Evolutionary conservation across 2,113 vertebrate genomes (phyloP).

Genomic region (Echinops telfairi): DNA sequence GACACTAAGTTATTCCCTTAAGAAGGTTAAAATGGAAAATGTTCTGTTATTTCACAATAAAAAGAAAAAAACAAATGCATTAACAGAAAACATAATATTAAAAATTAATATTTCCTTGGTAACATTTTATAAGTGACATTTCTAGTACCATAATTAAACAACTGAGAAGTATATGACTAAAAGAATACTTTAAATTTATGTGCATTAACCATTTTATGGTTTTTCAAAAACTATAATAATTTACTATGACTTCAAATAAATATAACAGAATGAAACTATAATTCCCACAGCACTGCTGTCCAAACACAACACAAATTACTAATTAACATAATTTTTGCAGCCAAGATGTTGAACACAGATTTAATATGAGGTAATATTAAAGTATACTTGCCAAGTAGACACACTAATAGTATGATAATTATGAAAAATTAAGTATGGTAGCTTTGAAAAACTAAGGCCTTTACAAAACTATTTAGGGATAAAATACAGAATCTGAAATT

Average conservation of each 20-base stretch:
- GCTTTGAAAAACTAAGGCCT: constrained; percentile 6
- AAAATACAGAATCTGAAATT: not conserved
- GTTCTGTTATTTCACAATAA: not conserved
- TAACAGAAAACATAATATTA: constrained; percentile 1
- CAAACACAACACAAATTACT: not conserved
- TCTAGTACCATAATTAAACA: not conserved
- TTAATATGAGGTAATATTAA: not conserved
- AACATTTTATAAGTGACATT: not conserved
- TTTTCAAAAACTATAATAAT: not conserved
- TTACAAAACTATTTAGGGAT: constrained; percentile 28
- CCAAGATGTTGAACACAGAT: not conserved
- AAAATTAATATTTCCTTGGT: constrained; percentile 40
- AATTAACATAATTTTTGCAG: not conserved
- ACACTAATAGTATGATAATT: not conserved
- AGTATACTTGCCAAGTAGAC: not conserved
- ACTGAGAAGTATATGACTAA: not conserved
- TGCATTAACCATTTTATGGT: too few relatives aligned
- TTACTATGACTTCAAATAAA: constrained; percentile 22
- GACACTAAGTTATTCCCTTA: not conserved
- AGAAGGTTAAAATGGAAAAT: not conserved
- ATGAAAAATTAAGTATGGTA: not conserved
- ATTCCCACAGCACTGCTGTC: not conserved
- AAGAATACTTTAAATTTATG: not conserved
- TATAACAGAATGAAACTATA: not conserved
- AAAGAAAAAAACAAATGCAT: not conserved